A percentile compares a stretch with the other conserved stretches of the same genome.
Conservation (phyloP, 2,113 vertebrate genomes). For the Brienomyrus longianalis region DNA sequence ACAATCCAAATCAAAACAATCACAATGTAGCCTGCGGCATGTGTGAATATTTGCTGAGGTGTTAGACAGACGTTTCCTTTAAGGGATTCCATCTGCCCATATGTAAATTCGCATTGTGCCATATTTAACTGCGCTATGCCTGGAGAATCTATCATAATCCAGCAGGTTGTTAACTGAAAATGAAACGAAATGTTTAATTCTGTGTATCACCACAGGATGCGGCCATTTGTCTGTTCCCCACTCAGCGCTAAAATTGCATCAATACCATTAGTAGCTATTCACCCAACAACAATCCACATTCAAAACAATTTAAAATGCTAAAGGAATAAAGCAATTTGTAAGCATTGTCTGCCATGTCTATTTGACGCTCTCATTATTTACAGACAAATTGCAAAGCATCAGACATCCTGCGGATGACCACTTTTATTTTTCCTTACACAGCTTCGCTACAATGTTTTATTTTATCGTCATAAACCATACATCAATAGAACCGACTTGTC, state of each 20-base stretch:
- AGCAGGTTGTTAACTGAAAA: constrained; percentile 62
- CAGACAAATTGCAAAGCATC: not conserved
- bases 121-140: constrained; percentile 58
- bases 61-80: constrained; percentile 57
- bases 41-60: constrained; percentile 60
- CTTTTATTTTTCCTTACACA: not conserved
- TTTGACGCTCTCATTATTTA: not conserved
- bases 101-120: constrained; percentile 61
- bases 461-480: not conserved
- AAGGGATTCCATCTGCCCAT: constrained; percentile 59
- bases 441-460: not conserved
- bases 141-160: constrained; percentile 50
- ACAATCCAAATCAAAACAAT: constrained; percentile 5
- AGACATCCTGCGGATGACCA: not conserved
- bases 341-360: not conserved
- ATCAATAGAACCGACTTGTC: not conserved
- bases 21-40: constrained; percentile 45
- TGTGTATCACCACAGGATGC: constrained; percentile 39
- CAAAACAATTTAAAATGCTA: not conserved
- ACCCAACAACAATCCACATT: not conserved
- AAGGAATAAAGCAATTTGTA: not conserved
- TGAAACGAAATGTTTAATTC: constrained; percentile 55
- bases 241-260: constrained; percentile 21
- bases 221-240: constrained; percentile 12
- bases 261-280: constrained; percentile 17